Conservation (phyloP, 92 coral and sea anemone genomes). For the Epizoanthus fatuus region DNA sequence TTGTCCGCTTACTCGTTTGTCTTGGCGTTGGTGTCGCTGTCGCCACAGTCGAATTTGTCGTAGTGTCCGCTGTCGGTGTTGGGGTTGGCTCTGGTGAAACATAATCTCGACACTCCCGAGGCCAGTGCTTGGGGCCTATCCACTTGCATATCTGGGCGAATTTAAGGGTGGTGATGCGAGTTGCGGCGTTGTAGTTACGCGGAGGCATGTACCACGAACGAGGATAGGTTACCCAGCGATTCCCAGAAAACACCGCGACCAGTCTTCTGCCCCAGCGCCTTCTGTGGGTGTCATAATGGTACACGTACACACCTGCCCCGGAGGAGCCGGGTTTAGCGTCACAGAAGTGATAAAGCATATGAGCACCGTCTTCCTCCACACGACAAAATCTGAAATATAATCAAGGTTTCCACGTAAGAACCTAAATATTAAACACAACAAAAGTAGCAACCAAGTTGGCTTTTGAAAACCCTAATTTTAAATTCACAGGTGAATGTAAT, state of each 20-base stretch:
- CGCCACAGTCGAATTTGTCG: background rate
- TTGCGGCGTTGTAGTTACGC: conserved; percentile 89
- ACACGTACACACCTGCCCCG: conserved; percentile 94
- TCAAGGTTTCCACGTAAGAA: background rate
- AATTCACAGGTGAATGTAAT: too few relatives aligned
- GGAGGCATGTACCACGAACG: conserved; percentile 58
- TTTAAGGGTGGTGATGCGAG: conserved; percentile 83
- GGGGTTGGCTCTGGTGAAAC: conserved; percentile 2
- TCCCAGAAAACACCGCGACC: conserved; percentile 94
- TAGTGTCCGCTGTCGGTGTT: background rate
- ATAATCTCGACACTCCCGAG: conserved; percentile 27
- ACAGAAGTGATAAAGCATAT: conserved; percentile 91
- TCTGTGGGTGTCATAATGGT: conserved; percentile 43
- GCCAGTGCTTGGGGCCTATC: conserved; percentile 76
- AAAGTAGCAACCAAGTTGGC: too few relatives aligned
- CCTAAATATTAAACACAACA: background rate
- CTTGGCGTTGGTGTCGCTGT: conserved; percentile 6
- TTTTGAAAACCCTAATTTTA: too few relatives aligned
- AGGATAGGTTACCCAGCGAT: conserved; percentile 76
- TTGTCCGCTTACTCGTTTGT: background rate
- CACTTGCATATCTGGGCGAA: conserved; percentile 90
- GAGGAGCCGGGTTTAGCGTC: conserved; percentile 97
- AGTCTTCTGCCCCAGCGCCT: conserved; percentile 68
- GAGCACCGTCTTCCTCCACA: conserved; percentile 26
- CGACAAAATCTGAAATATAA: conserved; percentile 60